Percentiles rank a stretch among this genome's conserved stretches.
Evolutionary conservation across 2,797 vertebrate genomes (phyloP).

Genomic region (Eidolon dupreanum): DNA sequence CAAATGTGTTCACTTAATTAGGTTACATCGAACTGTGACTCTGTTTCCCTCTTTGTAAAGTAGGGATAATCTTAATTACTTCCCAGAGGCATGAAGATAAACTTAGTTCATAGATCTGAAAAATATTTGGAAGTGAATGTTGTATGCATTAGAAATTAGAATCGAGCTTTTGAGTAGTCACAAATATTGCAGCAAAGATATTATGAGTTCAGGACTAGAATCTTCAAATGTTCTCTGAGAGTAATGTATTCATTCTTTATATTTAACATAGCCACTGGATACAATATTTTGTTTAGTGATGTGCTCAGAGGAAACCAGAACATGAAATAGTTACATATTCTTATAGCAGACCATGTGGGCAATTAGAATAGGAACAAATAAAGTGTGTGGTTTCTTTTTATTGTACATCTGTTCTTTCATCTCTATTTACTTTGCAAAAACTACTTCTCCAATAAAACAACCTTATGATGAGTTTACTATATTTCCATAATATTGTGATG

Average conservation of each 20-base stretch:
- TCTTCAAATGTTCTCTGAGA: neutral
- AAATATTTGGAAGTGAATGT: neutral
- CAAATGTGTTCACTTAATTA: conserved; percentile 33
- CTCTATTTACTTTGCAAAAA: conserved; percentile 60
- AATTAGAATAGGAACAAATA: conserved; percentile 54
- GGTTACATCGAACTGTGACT: neutral
- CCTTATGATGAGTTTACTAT: conserved; percentile 64
- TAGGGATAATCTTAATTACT: neutral
- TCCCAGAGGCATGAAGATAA: conserved; percentile 8
- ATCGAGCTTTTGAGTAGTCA: neutral
- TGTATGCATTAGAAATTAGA: conserved; percentile 25
- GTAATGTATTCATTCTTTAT: neutral
- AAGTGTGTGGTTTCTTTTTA: conserved; percentile 63
- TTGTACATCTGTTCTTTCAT: conserved; percentile 76
- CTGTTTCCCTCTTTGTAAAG: conserved; percentile 26
- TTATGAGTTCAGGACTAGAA: neutral
- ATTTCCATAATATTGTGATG: conserved; percentile 66
- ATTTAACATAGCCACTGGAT: conserved; percentile 31
- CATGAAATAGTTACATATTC: conserved; percentile 4
- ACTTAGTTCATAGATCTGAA: conserved; percentile 21
- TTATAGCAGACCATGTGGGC: conserved; percentile 3
- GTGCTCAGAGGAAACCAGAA: conserved; percentile 58
- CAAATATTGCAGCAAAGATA: neutral
- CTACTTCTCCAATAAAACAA: conserved; percentile 66
- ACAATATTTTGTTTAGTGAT: conserved; percentile 49